Evolutionary conservation across 2,113 vertebrate species (phyloP).

Genomic region (Formicarius rufipectus): DNA sequence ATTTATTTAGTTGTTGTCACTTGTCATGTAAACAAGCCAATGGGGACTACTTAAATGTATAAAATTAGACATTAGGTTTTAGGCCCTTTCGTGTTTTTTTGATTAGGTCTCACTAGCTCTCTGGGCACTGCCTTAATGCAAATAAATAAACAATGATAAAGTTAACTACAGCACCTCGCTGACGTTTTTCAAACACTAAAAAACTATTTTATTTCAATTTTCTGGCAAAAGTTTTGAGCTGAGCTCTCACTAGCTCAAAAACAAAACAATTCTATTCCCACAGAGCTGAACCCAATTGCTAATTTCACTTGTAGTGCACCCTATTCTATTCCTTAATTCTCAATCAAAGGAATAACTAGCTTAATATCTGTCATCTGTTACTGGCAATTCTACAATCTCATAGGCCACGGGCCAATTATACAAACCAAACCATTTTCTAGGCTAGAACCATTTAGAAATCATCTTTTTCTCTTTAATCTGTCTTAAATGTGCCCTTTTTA

Average conservation of each 20-base stretch:
- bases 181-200: background rate
- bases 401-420: constrained; percentile 3
- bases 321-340: constrained; percentile 39
- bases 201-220: background rate
- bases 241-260: background rate
- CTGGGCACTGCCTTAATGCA: background rate
- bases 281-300: constrained; percentile 4
- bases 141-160: background rate
- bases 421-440: constrained; percentile 2
- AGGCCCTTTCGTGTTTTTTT: background rate
- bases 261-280: background rate
- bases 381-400: background rate
- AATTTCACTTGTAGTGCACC: constrained; percentile 31
- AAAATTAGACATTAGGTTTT: constrained; percentile 24
- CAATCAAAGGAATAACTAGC: constrained; percentile 34
- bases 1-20: constrained; percentile 52
- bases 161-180: background rate
- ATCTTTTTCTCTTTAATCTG: background rate
- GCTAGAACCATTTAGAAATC: background rate
- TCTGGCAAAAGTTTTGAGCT: background rate
- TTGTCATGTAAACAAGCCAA: constrained; percentile 49
- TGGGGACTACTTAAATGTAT: constrained; percentile 42
- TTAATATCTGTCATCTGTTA: constrained; percentile 36
- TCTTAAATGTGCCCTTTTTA: background rate
- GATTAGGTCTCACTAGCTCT: background rate